These are phyloP conservation scores for Chaetodon trifascialis DNA, from an alignment of 2,113 vertebrate species.

Conservation along the genomic window DNA sequence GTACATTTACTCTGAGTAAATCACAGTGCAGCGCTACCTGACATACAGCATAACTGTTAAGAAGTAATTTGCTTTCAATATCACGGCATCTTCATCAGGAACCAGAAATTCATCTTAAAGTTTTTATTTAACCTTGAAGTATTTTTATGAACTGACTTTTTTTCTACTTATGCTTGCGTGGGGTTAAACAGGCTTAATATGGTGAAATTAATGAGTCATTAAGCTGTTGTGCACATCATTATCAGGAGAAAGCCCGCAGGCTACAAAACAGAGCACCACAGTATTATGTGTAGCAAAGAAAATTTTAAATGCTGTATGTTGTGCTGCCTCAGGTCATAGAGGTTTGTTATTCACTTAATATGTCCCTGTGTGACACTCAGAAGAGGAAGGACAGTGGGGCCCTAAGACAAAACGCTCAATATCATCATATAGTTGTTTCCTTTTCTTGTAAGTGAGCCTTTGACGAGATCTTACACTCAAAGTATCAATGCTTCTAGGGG, in stretches of 20 bases:
- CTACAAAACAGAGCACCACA: conserved; percentile 58
- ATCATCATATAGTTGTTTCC: background rate
- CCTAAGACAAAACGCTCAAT: conserved; percentile 1
- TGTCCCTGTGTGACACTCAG: conserved; percentile 53
- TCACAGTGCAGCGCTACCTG: background rate
- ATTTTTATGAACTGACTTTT: background rate
- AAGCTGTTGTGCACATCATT: conserved; percentile 57
- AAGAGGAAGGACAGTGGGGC: background rate
- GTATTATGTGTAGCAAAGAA: conserved; percentile 2
- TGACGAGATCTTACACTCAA: conserved; percentile 17
- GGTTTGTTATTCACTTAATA: conserved; percentile 51
- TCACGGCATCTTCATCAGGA: background rate
- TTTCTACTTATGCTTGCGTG: background rate
- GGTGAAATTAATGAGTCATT: conserved; percentile 59
- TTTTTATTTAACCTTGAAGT: background rate
- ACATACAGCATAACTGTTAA: background rate
- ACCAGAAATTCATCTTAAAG: background rate
- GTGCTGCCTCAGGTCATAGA: conserved; percentile 58
- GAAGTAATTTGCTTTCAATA: background rate
- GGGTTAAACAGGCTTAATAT: conserved; percentile 26
- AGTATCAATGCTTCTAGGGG: background rate
- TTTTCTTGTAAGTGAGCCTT: conserved; percentile 18
- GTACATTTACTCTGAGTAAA: background rate
- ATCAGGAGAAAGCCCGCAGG: conserved; percentile 67
- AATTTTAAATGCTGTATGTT: conserved; percentile 52